A percentile compares a stretch with the other conserved stretches of the same genome.
These are phyloP conservation scores for Drosophila subquinaria DNA, from an alignment of 2,888 invertebrate genomes.

Conservation along the genomic window DNA sequence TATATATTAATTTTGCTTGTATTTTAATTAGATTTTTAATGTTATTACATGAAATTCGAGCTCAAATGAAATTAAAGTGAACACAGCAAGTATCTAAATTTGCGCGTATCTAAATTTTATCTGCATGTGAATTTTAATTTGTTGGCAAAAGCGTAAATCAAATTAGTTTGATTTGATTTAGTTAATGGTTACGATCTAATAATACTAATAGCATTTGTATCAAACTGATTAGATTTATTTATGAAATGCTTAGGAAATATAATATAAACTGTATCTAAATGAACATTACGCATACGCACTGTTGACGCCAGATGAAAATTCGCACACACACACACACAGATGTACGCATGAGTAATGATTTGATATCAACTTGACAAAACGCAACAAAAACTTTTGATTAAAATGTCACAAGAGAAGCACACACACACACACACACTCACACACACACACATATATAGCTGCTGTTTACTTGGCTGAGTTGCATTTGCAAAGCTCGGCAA, in stretches of 20 bases:
- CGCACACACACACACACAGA: background rate
- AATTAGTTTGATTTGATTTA: conserved; percentile 12
- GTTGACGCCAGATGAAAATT: background rate
- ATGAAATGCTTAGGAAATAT: background rate
- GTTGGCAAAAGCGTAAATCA: conserved; percentile 7
- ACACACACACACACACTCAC: conserved; percentile 20
- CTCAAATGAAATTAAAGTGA: conserved; percentile 44
- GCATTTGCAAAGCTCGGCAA: conserved; percentile 57
- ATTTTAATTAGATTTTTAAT: conserved; percentile 23
- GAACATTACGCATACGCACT: conserved; percentile 19
- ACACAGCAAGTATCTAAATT: conserved; percentile 32
- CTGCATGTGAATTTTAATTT: conserved; percentile 1
- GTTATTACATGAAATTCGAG: conserved; percentile 36
- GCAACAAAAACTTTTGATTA: conserved; percentile 72
- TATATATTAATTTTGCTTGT: background rate
- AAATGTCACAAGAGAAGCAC: conserved; percentile 60
- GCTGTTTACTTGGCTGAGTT: conserved; percentile 19
- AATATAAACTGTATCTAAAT: background rate
- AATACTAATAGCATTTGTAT: conserved; percentile 5
- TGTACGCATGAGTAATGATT: conserved; percentile 43
- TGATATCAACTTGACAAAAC: conserved; percentile 45
- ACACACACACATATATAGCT: background rate
- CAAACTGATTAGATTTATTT: conserved; percentile 5
- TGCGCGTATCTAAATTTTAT: background rate
- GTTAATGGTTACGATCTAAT: conserved; percentile 2